Percentiles rank a stretch among this genome's conserved stretches.
phyloP scores from a whole-genome alignment of 2,113 vertebrate species.

The Myotis davidii region DNA sequence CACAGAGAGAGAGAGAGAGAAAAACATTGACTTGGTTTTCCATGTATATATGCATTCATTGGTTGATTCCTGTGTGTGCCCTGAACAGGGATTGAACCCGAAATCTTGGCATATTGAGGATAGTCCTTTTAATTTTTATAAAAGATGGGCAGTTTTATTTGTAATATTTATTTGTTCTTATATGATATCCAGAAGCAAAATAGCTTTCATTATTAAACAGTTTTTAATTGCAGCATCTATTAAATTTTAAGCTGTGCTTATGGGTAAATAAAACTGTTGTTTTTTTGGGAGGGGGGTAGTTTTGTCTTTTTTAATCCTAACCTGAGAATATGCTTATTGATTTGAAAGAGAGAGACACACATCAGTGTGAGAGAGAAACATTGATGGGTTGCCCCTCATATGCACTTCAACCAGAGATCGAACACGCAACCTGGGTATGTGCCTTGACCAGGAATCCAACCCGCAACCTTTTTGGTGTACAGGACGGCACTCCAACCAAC shows the following conservation, averaged over 20 bases:
- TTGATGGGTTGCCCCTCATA: neutral
- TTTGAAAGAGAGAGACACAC: neutral
- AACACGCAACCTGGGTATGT: neutral
- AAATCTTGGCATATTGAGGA: neutral
- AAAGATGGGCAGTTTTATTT: conserved; percentile 37
- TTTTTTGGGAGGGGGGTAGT: neutral
- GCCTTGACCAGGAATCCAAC: neutral
- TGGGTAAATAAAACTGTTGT: neutral
- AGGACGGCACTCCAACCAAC: neutral
- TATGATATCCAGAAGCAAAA: neutral
- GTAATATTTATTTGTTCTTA: neutral
- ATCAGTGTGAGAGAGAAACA: neutral
- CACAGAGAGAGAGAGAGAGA: neutral
- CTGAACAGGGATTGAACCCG: neutral
- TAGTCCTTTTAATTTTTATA: neutral
- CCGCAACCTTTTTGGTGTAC: neutral
- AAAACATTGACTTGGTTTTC: neutral
- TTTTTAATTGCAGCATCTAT: neutral
- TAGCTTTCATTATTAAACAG: neutral
- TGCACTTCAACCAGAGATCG: neutral
- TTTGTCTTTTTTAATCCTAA: neutral
- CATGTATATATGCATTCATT: neutral
- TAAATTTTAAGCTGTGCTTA: neutral
- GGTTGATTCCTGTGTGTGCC: neutral
- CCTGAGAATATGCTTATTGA: neutral